phyloP scores from a whole-genome alignment of 2,888 invertebrate species.

The Polyommatus icarus region DNA sequence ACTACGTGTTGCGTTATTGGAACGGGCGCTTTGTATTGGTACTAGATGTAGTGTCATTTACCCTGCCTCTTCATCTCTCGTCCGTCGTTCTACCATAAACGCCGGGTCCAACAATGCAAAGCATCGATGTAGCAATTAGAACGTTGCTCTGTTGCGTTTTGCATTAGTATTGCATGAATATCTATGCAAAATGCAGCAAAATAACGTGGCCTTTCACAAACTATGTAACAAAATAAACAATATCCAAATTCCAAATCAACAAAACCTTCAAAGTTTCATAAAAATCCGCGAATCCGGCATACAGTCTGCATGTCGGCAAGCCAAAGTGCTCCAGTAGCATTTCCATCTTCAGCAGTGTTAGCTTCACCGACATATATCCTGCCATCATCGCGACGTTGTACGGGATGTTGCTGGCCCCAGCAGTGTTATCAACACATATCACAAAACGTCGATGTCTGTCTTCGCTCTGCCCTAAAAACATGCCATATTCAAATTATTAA shows the following conservation, averaged over 20 bases:
- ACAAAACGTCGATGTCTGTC: too few relatives aligned
- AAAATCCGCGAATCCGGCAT: slow-evolving; percentile 79
- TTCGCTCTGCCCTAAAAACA: neutral
- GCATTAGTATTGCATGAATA: too few relatives aligned
- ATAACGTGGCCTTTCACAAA: too few relatives aligned
- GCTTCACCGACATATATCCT: slow-evolving; percentile 78
- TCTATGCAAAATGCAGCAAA: too few relatives aligned
- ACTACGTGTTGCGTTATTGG: too few relatives aligned
- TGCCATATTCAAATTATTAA: neutral
- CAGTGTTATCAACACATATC: slow-evolving; percentile 49
- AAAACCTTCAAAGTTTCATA: slow-evolving; percentile 54
- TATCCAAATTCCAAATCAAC: neutral
- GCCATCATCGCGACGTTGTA: slow-evolving; percentile 75
- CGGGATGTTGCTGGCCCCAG: slow-evolving; percentile 65
- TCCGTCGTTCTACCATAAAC: too few relatives aligned
- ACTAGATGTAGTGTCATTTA: too few relatives aligned
- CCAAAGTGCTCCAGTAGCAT: slow-evolving; percentile 80
- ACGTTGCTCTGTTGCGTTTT: too few relatives aligned
- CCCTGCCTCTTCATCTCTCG: too few relatives aligned
- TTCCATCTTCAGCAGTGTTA: slow-evolving; percentile 82
- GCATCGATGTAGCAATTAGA: too few relatives aligned
- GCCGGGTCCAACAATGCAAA: too few relatives aligned
- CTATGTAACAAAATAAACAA: neutral
- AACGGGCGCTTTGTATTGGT: too few relatives aligned
- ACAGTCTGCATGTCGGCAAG: slow-evolving; percentile 79